Evolutionary conservation across 2,797 vertebrate genomes (phyloP).

Genomic region (Chiloscyllium punctatum): DNA sequence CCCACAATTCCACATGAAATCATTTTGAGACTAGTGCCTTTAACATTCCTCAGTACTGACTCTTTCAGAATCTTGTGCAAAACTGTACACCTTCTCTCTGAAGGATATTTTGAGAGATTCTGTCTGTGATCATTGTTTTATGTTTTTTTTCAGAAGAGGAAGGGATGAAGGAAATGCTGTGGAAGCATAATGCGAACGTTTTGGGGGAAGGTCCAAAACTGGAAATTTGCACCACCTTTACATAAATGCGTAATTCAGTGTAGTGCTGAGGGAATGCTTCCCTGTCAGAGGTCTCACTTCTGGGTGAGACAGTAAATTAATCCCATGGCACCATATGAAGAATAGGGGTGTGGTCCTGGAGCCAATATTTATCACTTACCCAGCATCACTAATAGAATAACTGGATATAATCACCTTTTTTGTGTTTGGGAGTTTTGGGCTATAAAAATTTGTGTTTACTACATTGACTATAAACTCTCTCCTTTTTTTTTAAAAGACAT

Average conservation of each 20-base stretch:
- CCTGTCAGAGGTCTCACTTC: background rate
- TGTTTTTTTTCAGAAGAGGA: no score
- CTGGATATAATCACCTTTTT: no score
- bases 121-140: no score
- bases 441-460: background rate
- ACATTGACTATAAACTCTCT: background rate
- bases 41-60: no score
- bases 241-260: background rate
- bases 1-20: no score
- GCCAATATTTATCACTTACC: background rate
- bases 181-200: no score
- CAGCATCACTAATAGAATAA: background rate
- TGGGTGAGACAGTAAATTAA: background rate
- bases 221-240: background rate
- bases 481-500: no score
- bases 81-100: background rate
- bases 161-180: background rate
- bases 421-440: background rate
- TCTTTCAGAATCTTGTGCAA: no score
- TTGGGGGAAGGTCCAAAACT: background rate
- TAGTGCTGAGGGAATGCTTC: background rate
- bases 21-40: no score
- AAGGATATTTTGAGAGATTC: background rate
- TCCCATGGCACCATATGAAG: background rate
- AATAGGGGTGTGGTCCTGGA: background rate